Conservation (phyloP, 2,888 invertebrate genomes). For the Cinara cedri region DNA sequence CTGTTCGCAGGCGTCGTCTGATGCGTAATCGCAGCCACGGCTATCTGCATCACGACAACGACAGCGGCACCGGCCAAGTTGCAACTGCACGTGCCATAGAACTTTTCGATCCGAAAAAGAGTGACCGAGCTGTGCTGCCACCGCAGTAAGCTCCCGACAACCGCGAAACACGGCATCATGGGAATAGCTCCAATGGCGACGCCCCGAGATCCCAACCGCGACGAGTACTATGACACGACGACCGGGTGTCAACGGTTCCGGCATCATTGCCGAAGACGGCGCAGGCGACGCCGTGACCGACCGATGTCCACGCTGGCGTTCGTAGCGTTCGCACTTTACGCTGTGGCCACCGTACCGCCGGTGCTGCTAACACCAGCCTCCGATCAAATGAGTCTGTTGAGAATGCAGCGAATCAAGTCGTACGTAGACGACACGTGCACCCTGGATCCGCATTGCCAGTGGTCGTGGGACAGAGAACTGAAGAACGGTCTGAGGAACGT, state of each 20-base stretch:
- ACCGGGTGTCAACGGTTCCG: neutral
- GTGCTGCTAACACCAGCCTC: neutral
- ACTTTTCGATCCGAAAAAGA: neutral
- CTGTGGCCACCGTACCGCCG: neutral
- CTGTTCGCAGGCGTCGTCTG: too few relatives aligned
- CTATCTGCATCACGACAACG: too few relatives aligned
- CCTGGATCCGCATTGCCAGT: constrained; percentile 48
- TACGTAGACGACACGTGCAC: constrained; percentile 52
- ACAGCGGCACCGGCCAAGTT: too few relatives aligned
- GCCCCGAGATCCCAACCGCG: neutral
- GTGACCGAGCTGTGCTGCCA: neutral
- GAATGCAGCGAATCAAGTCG: constrained; percentile 49
- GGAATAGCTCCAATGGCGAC: neutral
- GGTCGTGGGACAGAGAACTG: constrained; percentile 28
- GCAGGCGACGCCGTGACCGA: neutral
- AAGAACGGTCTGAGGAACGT: constrained; percentile 35
- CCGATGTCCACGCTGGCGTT: neutral
- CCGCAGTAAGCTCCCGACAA: neutral
- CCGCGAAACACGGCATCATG: too few relatives aligned
- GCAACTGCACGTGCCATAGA: neutral
- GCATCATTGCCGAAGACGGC: neutral
- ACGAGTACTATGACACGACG: too few relatives aligned
- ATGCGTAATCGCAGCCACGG: too few relatives aligned
- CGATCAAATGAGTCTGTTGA: constrained; percentile 42
- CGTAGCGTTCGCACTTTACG: neutral